phyloP scores from a whole-genome alignment of 2,888 invertebrate genomes.

The Trilocha varians region DNA sequence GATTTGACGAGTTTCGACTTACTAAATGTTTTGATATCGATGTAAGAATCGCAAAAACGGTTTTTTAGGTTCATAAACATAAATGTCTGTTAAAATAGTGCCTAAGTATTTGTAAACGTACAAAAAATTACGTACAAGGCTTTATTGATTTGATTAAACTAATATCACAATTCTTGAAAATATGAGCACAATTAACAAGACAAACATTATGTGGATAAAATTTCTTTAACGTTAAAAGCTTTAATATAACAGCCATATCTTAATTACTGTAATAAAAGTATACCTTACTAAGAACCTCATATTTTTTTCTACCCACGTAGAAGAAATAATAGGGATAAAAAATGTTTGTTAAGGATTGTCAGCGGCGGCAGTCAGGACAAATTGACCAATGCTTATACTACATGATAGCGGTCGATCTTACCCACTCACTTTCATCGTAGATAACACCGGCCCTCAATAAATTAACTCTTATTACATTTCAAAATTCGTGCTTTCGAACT shows the following conservation, averaged over 20 bases:
- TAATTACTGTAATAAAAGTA: slow-evolving; percentile 66
- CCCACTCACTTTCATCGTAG: slow-evolving; percentile 26
- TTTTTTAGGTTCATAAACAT: not conserved
- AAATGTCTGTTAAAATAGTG: no score
- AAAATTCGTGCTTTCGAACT: slow-evolving; percentile 29
- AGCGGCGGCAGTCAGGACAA: slow-evolving; percentile 35
- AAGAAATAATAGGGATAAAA: slow-evolving; percentile 57
- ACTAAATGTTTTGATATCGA: slow-evolving; percentile 28
- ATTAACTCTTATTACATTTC: slow-evolving; percentile 49
- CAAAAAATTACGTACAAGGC: slow-evolving; percentile 4
- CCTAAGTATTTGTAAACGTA: no score
- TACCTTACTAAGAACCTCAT: slow-evolving; percentile 55
- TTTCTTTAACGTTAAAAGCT: slow-evolving; percentile 50
- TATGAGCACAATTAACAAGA: slow-evolving; percentile 29
- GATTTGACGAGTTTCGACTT: slow-evolving; percentile 32
- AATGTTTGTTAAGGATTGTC: slow-evolving; percentile 49
- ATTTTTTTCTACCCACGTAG: slow-evolving; percentile 37
- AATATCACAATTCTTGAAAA: slow-evolving; percentile 12
- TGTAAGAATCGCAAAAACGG: not conserved
- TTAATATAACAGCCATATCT: slow-evolving; percentile 58
- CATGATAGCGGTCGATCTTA: slow-evolving; percentile 36
- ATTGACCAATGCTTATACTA: slow-evolving; percentile 51
- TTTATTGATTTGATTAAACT: slow-evolving; percentile 42
- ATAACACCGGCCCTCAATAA: slow-evolving; percentile 46
- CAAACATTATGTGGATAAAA: slow-evolving; percentile 31